These are phyloP conservation scores for Sycophila sp. DNA, from an alignment of 1,140 invertebrate genomes.

Conservation along the genomic window DNA sequence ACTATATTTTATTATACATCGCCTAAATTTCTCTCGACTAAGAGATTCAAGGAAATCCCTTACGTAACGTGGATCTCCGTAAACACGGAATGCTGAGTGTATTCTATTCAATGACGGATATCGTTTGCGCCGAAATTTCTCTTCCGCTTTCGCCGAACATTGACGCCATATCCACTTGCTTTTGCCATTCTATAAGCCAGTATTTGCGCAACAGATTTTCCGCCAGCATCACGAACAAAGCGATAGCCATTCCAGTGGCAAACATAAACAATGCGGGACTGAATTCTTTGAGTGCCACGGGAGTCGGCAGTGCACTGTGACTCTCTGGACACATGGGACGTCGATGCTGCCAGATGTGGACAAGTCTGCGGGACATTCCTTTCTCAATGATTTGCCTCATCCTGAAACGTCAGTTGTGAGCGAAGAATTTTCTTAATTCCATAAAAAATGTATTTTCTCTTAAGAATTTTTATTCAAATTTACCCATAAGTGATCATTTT, in stretches of 20 bases:
- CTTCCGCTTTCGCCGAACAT: no score
- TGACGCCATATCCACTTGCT: no score
- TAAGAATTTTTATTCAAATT: no score
- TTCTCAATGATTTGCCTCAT: slow-evolving; percentile 45
- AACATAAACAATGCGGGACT: slow-evolving; percentile 48
- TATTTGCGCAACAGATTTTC: slow-evolving; percentile 33
- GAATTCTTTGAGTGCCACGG: slow-evolving; percentile 48
- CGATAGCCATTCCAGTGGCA: slow-evolving; percentile 33
- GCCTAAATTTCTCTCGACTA: no score
- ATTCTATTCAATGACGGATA: no score
- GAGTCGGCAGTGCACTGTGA: slow-evolving; percentile 44
- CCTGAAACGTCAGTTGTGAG: slow-evolving; percentile 25
- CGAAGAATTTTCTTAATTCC: not conserved
- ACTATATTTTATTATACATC: no score
- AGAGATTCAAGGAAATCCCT: no score
- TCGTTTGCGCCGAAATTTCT: no score
- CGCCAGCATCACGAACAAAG: slow-evolving; percentile 39
- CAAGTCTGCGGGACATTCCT: slow-evolving; percentile 43
- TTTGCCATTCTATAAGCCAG: no score
- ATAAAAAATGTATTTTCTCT: not conserved
- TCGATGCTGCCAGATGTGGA: slow-evolving; percentile 44
- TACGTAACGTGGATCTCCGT: no score
- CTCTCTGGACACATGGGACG: slow-evolving; percentile 49
- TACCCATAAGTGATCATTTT: slow-evolving; percentile 73
- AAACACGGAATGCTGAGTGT: no score